Evolutionary conservation across 2,888 invertebrate genomes (phyloP).

Genomic region (Acholoe squamosa): DNA sequence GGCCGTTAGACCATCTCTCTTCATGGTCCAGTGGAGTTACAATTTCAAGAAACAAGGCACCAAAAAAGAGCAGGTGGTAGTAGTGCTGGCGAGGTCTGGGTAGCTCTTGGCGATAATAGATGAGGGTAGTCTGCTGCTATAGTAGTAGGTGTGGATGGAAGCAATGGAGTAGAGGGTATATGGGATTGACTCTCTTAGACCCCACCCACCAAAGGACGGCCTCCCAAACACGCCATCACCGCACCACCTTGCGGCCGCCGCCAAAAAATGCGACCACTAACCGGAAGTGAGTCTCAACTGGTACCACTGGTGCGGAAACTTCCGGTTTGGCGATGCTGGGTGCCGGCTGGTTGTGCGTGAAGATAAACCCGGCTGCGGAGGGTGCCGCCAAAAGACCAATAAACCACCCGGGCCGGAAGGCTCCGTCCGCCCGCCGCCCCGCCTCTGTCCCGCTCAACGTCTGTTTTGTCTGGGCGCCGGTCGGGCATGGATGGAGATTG

Average conservation of each 20-base stretch:
- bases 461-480: background rate
- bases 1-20: background rate
- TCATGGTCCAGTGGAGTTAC: background rate
- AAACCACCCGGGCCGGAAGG: slow-evolving; percentile 10
- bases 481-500: slow-evolving; percentile 29
- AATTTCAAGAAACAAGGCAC: background rate
- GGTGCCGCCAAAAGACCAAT: slow-evolving; percentile 21
- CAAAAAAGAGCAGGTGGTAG: background rate
- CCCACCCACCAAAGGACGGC: no score
- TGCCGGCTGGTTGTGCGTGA: slow-evolving; percentile 4
- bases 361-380: background rate
- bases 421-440: background rate
- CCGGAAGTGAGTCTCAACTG: background rate
- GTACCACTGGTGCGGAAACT: slow-evolving; percentile 15
- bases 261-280: background rate
- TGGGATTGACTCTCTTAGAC: background rate
- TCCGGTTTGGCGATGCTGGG: slow-evolving; percentile 5
- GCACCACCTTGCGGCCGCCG: background rate
- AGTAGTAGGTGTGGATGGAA: no score
- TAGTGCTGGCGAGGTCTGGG: background rate
- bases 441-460: background rate
- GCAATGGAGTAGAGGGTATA: background rate
- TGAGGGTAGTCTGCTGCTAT: no score
- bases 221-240: background rate
- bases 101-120: no score